Percentiles rank a stretch among this genome's conserved stretches.
phyloP scores from a whole-genome alignment of 2,888 invertebrate species.

The Lithodes maja region DNA sequence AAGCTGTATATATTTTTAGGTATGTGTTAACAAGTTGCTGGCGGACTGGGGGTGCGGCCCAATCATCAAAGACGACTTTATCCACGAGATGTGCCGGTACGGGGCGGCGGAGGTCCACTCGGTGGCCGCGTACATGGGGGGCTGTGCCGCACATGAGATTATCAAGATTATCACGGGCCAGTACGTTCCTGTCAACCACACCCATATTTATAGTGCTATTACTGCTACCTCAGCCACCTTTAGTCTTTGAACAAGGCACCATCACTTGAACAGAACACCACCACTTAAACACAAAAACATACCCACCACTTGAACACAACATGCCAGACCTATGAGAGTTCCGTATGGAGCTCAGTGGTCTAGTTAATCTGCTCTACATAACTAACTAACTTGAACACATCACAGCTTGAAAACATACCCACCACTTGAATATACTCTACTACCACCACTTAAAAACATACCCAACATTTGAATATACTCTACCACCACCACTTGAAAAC shows the following conservation, averaged over 20 bases:
- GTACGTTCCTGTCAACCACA: conserved; percentile 96
- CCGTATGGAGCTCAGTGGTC: too few species aligned
- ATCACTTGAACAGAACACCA: too few species aligned
- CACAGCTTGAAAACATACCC: too few species aligned
- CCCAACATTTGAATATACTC: too few species aligned
- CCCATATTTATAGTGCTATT: conserved; percentile 95
- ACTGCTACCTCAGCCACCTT: conserved; percentile 89
- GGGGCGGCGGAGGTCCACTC: conserved; percentile 97
- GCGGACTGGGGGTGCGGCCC: conserved; percentile 88
- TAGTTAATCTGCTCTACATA: too few species aligned
- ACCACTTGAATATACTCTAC: too few species aligned
- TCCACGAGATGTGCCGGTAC: conserved; percentile 96
- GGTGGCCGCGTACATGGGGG: conserved; percentile 92
- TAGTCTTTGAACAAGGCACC: conserved; percentile 55
- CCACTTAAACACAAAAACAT: too few species aligned
- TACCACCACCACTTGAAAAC: too few species aligned
- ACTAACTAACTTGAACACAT: too few species aligned
- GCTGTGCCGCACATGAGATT: conserved; percentile 95
- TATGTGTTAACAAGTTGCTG: conserved; percentile 82
- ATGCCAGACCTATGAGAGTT: too few species aligned
- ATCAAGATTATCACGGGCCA: conserved; percentile 97
- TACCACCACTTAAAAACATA: too few species aligned
- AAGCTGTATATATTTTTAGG: conserved; percentile 73
- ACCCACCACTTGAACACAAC: too few species aligned
- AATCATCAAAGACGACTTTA: conserved; percentile 90